A percentile compares a stretch with the other conserved stretches of the same genome.
Evolutionary conservation across 2,797 vertebrate genomes (phyloP).

Genomic region (Syndactyla subalaris): DNA sequence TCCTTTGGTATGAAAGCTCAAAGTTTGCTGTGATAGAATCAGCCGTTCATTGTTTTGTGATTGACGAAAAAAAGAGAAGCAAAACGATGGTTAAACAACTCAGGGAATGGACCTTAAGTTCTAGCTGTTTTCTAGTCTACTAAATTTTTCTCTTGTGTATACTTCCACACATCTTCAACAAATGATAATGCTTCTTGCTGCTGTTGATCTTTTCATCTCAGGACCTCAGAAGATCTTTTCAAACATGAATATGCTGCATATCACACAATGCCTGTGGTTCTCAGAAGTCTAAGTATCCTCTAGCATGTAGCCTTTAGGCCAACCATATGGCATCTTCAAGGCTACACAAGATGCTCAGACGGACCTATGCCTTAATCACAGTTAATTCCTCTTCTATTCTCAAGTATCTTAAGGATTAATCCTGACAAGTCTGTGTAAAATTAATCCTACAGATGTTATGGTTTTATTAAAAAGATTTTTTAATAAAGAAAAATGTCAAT

Average conservation of each 20-base stretch:
- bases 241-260: not conserved
- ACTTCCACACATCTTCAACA: not conserved
- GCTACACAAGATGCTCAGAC: not conserved
- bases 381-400: not conserved
- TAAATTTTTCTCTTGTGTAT: not conserved
- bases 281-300: not conserved
- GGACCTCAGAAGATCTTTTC: not conserved
- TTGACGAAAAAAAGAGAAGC: not conserved
- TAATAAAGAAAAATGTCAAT: not conserved
- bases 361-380: not conserved
- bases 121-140: not conserved
- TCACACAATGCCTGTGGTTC: not conserved
- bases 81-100: not conserved
- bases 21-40: not conserved
- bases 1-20: not conserved
- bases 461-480: not conserved
- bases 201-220: not conserved
- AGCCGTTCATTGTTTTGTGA: not conserved
- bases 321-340: not conserved
- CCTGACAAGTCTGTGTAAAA: not conserved
- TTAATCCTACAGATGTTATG: not conserved
- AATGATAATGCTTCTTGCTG: not conserved
- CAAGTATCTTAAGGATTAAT: not conserved
- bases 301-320: not conserved
- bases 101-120: not conserved